Base-by-base conservation (phyloP, 2,797 vertebrate genomes). In the Picus viridis region DNA sequence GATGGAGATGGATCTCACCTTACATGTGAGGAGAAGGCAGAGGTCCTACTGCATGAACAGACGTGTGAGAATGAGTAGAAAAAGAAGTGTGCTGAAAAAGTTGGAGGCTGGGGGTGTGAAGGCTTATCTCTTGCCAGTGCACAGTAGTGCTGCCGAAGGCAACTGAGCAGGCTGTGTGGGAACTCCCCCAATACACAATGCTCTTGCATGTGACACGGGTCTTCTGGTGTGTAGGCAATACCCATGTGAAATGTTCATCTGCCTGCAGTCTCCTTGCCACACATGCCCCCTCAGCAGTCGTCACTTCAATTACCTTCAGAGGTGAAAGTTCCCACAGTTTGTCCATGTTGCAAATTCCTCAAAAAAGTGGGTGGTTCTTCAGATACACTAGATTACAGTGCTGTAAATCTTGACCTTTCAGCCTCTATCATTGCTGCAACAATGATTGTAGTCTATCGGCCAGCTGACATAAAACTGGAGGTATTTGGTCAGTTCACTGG, bases 101-200 rank as follows among this genome's bases (percentile, higher is more conserved):
- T 23, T 11, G 61, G 23, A 70, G 53, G 34, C 2, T 1, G 2
- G 13, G 5, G 14, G 6, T 75, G 18, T 3, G 11, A 39, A 59
- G 39, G 4, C n/a, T 51, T 36, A 7, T 30, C 39, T 65, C 36
- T 65, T 72, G 58, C 30, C 77, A 30, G 16, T 19, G 51, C 5
- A 13, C 11, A 29, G 41, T 10, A n/a, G 34, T 0, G 3, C 13
- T 61, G 54, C 67, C 12, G 7, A 58, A 53, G 12, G 45, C 30
- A 32, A 22, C 34, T 22, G 30, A 71, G n/a, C 30, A 34, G 65
- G 57, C 4, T 29, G 16, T 54, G 63, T 26, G 61, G 57, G 17
- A 85, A 5, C 22, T 26, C 30, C 7, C 7, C 1, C 6, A 27
- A 14, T 10, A n/a, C 2, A 1, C 2, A 1, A 6, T 56, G 69